Percentiles rank a stretch among this genome's conserved stretches.
phyloP scores from a whole-genome alignment of 2,888 invertebrate species.

The Aphidius colemani region DNA sequence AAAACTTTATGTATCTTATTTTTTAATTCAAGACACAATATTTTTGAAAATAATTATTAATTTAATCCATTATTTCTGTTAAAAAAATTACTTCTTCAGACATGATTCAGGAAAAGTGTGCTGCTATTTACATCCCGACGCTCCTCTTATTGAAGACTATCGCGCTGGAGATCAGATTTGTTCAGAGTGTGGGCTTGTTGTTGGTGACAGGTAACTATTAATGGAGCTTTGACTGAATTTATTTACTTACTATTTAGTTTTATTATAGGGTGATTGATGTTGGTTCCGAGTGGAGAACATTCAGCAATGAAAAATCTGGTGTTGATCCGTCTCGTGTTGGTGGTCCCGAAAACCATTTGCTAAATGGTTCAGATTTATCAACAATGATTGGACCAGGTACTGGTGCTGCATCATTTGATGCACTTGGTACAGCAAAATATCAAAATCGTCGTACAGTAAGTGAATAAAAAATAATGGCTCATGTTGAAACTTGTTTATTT shows the following conservation, averaged over 20 bases:
- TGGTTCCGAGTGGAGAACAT: constrained; percentile 99
- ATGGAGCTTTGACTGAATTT: neutral
- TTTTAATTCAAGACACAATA: neutral
- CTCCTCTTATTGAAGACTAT: constrained; percentile 96
- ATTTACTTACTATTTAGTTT: neutral
- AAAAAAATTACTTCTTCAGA: constrained; percentile 59
- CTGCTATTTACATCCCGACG: constrained; percentile 94
- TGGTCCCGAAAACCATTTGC: constrained; percentile 95
- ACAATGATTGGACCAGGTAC: constrained; percentile 84
- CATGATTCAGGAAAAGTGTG: constrained; percentile 79
- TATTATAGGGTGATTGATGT: constrained; percentile 91
- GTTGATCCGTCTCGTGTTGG: constrained; percentile 99
- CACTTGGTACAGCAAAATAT: constrained; percentile 74
- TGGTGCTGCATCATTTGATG: constrained; percentile 85
- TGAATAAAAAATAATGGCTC: constrained; percentile 20
- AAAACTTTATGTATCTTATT: too few relatives aligned
- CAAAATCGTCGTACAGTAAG: constrained; percentile 68
- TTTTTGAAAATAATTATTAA: neutral
- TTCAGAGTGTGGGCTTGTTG: constrained; percentile 98
- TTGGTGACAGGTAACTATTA: constrained; percentile 84
- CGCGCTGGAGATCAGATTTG: constrained; percentile 99
- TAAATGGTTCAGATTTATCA: constrained; percentile 94
- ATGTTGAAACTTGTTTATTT: too few relatives aligned
- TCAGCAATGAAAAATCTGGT: constrained; percentile 96
- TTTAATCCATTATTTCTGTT: neutral